Percentiles rank a stretch among this genome's conserved stretches.
These are phyloP conservation scores for Auanema freiburgensis DNA, from an alignment of 2,888 invertebrate genomes.

Conservation along the genomic window DNA sequence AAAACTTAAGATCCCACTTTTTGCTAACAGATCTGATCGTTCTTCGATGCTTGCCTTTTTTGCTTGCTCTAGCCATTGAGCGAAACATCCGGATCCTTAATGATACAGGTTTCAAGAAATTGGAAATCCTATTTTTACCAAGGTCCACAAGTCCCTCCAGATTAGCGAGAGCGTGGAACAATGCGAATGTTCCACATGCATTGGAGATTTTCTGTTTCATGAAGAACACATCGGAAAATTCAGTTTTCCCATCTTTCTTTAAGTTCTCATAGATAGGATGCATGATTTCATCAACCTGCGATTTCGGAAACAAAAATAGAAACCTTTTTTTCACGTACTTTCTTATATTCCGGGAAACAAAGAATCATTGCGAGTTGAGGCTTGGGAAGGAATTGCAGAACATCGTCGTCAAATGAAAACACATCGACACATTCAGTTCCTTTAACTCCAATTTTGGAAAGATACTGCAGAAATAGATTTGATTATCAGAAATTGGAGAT, in stretches of 20 bases:
- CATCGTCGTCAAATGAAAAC: constrained; percentile 84
- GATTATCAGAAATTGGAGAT: neutral
- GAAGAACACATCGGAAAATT: constrained; percentile 51
- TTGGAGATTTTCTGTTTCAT: constrained; percentile 53
- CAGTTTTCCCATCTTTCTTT: constrained; percentile 65
- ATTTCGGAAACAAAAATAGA: too few relatives aligned
- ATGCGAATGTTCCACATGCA: constrained; percentile 93
- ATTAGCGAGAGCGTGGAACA: constrained; percentile 90
- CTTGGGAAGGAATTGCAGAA: constrained; percentile 81
- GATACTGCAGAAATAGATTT: constrained; percentile 37
- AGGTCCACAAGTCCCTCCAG: constrained; percentile 43
- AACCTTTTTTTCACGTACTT: too few relatives aligned
- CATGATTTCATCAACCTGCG: constrained; percentile 18
- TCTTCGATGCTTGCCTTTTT: constrained; percentile 44
- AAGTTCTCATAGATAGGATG: constrained; percentile 24
- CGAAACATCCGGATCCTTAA: constrained; percentile 52
- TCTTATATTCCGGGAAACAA: constrained; percentile 56
- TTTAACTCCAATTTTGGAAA: constrained; percentile 52
- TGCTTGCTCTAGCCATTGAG: constrained; percentile 49
- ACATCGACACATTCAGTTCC: constrained; percentile 81
- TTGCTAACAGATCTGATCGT: constrained; percentile 50
- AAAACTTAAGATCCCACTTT: constrained; percentile 15
- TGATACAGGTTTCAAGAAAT: neutral
- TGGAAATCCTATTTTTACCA: constrained; percentile 22
- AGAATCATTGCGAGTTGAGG: constrained; percentile 85